Conservation (phyloP, 2,113 vertebrate genomes). For the Perognathus longimembris region DNA sequence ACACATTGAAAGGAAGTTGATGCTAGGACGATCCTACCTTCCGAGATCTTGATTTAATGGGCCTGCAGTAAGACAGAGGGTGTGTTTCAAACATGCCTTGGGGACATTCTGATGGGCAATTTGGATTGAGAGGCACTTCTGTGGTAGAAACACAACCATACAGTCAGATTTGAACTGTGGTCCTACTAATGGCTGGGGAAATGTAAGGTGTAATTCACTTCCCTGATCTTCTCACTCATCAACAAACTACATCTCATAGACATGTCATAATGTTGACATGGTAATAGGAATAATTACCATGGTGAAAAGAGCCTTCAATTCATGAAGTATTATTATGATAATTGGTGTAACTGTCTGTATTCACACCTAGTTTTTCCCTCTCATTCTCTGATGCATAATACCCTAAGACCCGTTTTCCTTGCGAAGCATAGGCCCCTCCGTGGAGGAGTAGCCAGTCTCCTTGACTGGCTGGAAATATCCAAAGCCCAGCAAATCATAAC, state of each 20-base stretch:
- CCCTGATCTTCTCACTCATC: background rate
- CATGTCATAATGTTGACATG: background rate
- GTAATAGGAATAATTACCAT: background rate
- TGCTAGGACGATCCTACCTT: background rate
- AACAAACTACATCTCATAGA: slow-evolving; percentile 6
- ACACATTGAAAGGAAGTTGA: background rate
- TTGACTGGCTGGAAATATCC: background rate
- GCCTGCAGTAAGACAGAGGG: background rate
- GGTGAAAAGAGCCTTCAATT: background rate
- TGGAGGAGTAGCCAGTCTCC: background rate
- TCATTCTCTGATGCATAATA: background rate
- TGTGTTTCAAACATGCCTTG: background rate
- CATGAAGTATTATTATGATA: background rate
- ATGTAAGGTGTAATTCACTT: background rate
- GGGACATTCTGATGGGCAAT: background rate
- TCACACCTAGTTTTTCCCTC: background rate
- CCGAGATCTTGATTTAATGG: background rate
- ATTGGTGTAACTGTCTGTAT: background rate
- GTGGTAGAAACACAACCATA: background rate
- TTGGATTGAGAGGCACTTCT: background rate
- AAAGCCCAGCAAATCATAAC: background rate
- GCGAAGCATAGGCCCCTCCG: background rate
- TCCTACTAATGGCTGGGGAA: background rate
- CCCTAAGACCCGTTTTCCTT: background rate
- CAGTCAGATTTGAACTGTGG: background rate